Evolutionary conservation across 2,888 invertebrate genomes (phyloP).

Genomic region (Sesia apiformis): DNA sequence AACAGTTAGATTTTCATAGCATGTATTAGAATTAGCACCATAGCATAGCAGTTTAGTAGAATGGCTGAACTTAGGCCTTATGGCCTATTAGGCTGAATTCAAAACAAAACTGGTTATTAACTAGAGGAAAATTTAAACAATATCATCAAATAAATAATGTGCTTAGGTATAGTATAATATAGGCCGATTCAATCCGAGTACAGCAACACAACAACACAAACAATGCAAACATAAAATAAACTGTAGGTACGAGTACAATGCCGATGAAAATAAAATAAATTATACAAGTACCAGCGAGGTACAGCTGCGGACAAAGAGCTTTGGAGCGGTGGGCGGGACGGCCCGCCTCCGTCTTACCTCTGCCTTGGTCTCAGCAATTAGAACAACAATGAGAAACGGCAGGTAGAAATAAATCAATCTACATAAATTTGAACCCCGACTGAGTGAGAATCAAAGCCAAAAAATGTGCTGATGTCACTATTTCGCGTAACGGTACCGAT

Average conservation of each 20-base stretch:
- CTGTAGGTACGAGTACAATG: slow-evolving; percentile 40
- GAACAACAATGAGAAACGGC: slow-evolving; percentile 40
- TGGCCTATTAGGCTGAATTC: too few species aligned
- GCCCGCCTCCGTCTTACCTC: slow-evolving; percentile 50
- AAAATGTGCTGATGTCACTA: slow-evolving; percentile 3
- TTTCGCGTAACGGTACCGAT: not conserved
- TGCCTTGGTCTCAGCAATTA: slow-evolving; percentile 38
- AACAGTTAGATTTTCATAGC: too few species aligned
- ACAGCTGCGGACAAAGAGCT: slow-evolving; percentile 47
- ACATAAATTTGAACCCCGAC: slow-evolving; percentile 25
- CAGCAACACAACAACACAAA: slow-evolving; percentile 57
- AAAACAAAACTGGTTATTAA: too few species aligned
- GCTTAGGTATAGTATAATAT: not conserved
- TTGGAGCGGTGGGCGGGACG: slow-evolving; percentile 52
- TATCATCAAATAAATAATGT: too few species aligned
- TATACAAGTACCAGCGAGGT: slow-evolving; percentile 23
- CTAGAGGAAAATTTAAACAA: too few species aligned
- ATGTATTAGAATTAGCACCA: too few species aligned
- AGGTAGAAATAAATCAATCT: slow-evolving; percentile 55
- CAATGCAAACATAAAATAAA: slow-evolving; percentile 60
- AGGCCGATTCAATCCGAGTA: slow-evolving; percentile 12
- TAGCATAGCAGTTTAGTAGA: too few species aligned
- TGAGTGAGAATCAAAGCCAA: not conserved
- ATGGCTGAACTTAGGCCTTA: too few species aligned
- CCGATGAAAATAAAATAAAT: slow-evolving; percentile 39